These are phyloP conservation scores for Tetheella fluctuosa DNA, from an alignment of 2,888 invertebrate genomes.

Conservation along the genomic window DNA sequence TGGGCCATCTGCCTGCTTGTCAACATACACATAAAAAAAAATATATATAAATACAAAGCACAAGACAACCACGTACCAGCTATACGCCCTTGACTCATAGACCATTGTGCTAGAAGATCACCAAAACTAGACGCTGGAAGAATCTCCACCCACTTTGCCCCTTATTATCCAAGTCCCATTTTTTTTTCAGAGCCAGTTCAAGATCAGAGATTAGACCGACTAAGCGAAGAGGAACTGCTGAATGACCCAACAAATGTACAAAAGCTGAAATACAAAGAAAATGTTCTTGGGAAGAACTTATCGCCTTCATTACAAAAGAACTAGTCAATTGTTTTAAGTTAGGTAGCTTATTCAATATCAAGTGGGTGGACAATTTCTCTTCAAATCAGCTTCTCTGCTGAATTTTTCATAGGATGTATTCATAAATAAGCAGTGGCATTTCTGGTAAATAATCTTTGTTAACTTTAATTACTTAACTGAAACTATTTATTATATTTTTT, in stretches of 20 bases:
- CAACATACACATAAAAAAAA: no score
- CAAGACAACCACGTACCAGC: no score
- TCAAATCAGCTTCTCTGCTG: no score
- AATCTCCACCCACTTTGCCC: background rate
- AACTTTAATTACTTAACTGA: no score
- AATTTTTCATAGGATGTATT: background rate
- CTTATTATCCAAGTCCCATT: background rate
- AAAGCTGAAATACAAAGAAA: slow-evolving; percentile 87
- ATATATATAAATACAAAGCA: no score
- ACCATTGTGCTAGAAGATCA: no score
- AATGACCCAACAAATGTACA: slow-evolving; percentile 86
- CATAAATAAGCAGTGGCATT: no score
- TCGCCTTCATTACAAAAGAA: slow-evolving; percentile 85
- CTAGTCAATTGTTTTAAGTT: background rate
- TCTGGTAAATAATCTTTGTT: no score
- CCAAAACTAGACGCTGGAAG: background rate
- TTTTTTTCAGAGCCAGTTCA: slow-evolving; percentile 86
- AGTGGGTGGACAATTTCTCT: background rate
- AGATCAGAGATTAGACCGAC: slow-evolving; percentile 89
- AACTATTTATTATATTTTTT: no score
- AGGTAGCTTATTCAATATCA: background rate
- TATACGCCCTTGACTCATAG: no score
- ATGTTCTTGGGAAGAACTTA: slow-evolving; percentile 87
- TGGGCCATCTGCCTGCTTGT: no score
- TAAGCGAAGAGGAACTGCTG: slow-evolving; percentile 82